Percentiles rank a stretch among this genome's conserved stretches.
These are phyloP conservation scores for Chalcosyrphus nemorum DNA, from an alignment of 2,888 invertebrate species.

Conservation along the genomic window DNA sequence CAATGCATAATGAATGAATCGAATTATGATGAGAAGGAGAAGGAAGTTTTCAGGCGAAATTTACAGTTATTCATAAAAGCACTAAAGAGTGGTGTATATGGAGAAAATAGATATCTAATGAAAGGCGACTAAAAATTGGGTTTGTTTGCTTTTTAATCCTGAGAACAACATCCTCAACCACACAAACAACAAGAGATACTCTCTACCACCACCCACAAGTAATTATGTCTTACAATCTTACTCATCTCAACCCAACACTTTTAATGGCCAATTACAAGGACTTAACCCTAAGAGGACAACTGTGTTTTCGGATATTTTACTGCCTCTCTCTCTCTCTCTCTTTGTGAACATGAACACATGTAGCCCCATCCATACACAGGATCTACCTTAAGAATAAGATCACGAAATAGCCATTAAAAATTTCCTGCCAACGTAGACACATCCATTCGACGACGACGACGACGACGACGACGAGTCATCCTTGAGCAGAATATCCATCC, in stretches of 20 bases:
- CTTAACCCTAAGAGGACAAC: constrained; percentile 66
- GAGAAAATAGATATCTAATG: constrained; percentile 22
- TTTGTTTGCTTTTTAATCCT: background rate
- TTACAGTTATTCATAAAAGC: constrained; percentile 76
- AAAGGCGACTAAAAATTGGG: background rate
- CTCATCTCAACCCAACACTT: constrained; percentile 28
- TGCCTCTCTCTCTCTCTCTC: constrained; percentile 12
- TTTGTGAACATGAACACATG: constrained; percentile 17
- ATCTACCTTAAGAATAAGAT: constrained; percentile 51
- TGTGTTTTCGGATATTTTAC: constrained; percentile 43
- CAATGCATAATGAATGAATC: constrained; percentile 61
- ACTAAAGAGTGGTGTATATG: constrained; percentile 60
- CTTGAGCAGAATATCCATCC: constrained; percentile 38
- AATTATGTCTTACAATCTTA: constrained; percentile 8
- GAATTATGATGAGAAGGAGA: constrained; percentile 52
- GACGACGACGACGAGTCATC: constrained; percentile 1
- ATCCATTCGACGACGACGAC: constrained; percentile 15
- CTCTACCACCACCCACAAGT: background rate
- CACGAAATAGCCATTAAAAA: constrained; percentile 66
- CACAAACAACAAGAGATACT: constrained; percentile 18
- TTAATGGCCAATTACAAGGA: constrained; percentile 38
- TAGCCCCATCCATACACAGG: background rate
- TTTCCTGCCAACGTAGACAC: constrained; percentile 39
- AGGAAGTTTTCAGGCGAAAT: constrained; percentile 74
- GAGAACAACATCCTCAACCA: too few relatives aligned